These are phyloP conservation scores for Mesopsocus fuscifrons DNA, from an alignment of 2,888 invertebrate genomes.

Conservation along the genomic window DNA sequence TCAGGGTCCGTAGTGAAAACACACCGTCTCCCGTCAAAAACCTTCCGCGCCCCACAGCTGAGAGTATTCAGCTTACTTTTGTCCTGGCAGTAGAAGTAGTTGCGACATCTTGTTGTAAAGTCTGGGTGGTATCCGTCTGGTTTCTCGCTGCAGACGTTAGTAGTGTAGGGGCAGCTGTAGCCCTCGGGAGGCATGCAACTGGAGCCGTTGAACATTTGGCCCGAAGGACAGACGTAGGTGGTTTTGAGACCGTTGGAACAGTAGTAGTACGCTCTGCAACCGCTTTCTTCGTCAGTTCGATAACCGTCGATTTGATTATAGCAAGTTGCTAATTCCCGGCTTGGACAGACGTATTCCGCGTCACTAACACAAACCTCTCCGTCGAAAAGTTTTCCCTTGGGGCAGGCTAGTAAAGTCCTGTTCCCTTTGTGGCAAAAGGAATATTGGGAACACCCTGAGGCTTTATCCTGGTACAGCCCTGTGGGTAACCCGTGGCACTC, in stretches of 20 bases:
- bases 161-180: slow-evolving; percentile 24
- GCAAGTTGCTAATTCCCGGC: slow-evolving; percentile 26
- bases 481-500: slow-evolving; percentile 19
- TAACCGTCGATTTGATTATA: slow-evolving; percentile 33
- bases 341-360: slow-evolving; percentile 28
- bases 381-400: slow-evolving; percentile 27
- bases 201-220: slow-evolving; percentile 32
- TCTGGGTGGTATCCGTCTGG: slow-evolving; percentile 36
- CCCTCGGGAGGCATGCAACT: slow-evolving; percentile 27
- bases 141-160: slow-evolving; percentile 30
- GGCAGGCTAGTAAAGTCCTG: slow-evolving; percentile 28
- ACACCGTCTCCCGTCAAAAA: slow-evolving; percentile 38
- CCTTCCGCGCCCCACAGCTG: slow-evolving; percentile 34
- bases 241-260: slow-evolving; percentile 35
- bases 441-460: slow-evolving; percentile 29
- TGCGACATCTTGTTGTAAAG: slow-evolving; percentile 31
- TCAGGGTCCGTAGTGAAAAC: slow-evolving; percentile 26
- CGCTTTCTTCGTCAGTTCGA: slow-evolving; percentile 28
- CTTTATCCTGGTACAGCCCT: slow-evolving; percentile 29
- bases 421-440: slow-evolving; percentile 29
- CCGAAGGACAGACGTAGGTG: slow-evolving; percentile 34
- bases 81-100: slow-evolving; percentile 38
- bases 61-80: slow-evolving; percentile 33
- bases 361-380: slow-evolving; percentile 27
- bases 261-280: slow-evolving; percentile 38